These are phyloP conservation scores for Engystomops pustulosus DNA, from an alignment of 2,113 vertebrate species.

Conservation along the genomic window DNA sequence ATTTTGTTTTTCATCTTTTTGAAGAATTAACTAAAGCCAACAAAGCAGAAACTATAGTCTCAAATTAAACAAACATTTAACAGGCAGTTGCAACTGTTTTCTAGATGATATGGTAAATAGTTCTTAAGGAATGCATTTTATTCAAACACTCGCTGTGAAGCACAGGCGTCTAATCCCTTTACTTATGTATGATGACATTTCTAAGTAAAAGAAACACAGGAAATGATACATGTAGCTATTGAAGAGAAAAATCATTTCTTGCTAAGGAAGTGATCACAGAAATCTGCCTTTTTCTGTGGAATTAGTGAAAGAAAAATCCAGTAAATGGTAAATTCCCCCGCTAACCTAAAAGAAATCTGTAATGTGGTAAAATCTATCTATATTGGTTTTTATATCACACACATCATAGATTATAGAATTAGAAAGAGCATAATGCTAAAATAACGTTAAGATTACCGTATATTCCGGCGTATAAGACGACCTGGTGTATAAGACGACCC, in stretches of 20 bases:
- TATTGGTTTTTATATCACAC: not conserved
- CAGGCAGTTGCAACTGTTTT: slow-evolving; percentile 60
- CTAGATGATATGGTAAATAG: slow-evolving; percentile 61
- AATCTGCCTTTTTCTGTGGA: slow-evolving; percentile 37
- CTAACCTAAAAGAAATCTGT: slow-evolving; percentile 1
- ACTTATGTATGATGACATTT: slow-evolving; percentile 60
- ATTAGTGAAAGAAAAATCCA: slow-evolving; percentile 31
- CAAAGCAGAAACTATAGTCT: slow-evolving; percentile 60
- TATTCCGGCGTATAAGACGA: no score
- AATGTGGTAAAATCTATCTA: slow-evolving; percentile 9
- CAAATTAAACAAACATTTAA: slow-evolving; percentile 60
- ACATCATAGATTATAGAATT: not conserved
- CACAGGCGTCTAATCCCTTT: slow-evolving; percentile 59
- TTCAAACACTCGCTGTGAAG: slow-evolving; percentile 59
- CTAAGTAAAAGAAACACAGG: slow-evolving; percentile 59
- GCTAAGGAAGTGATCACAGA: slow-evolving; percentile 58
- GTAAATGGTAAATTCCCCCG: slow-evolving; percentile 37
- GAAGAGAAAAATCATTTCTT: slow-evolving; percentile 58
- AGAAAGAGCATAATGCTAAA: not conserved
- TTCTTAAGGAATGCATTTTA: slow-evolving; percentile 61
- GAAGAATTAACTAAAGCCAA: slow-evolving; percentile 57
- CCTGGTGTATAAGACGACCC: no score
- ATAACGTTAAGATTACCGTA: not conserved
- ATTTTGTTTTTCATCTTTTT: slow-evolving; percentile 49
- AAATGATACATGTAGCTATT: slow-evolving; percentile 59